Percentiles rank a stretch among this genome's conserved stretches.
Evolutionary conservation across 2,888 invertebrate genomes (phyloP).

Genomic region (Syritta pipiens): DNA sequence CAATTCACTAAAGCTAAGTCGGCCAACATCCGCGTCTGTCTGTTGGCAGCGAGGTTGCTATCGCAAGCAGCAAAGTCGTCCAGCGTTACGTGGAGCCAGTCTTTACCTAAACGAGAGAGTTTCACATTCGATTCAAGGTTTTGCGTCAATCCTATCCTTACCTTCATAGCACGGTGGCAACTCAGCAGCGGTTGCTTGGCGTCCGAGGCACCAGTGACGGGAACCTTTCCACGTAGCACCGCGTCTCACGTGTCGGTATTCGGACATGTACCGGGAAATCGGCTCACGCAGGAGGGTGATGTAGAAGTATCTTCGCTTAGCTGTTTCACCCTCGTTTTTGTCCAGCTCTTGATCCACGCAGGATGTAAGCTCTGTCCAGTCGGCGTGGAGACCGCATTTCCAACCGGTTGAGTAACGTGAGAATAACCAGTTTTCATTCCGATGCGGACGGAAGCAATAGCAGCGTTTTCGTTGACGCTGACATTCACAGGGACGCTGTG

Average conservation of each 20-base stretch:
- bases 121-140: too few species aligned
- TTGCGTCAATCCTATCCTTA: constrained; percentile 32
- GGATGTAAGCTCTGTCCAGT: constrained; percentile 97
- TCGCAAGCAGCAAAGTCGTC: constrained; percentile 95
- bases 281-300: constrained; percentile 97
- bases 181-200: constrained; percentile 88
- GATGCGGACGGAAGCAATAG: constrained; percentile 94
- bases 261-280: constrained; percentile 94
- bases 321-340: constrained; percentile 90
- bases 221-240: constrained; percentile 97
- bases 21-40: constrained; percentile 98
- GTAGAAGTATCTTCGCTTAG: constrained; percentile 95
- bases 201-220: constrained; percentile 86
- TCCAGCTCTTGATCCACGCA: constrained; percentile 96
- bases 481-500: constrained; percentile 94
- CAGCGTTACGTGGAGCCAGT: constrained; percentile 93
- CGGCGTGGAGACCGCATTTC: constrained; percentile 98
- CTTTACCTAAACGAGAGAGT: constrained; percentile 81
- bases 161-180: constrained; percentile 89
- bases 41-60: constrained; percentile 96
- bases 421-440: constrained; percentile 98
- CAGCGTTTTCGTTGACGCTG: constrained; percentile 92
- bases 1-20: constrained; percentile 97
- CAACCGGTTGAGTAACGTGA: constrained; percentile 98
- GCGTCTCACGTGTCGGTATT: constrained; percentile 97